These are phyloP conservation scores for Porites lobata DNA, from an alignment of 92 coral and sea anemone species.

Conservation along the genomic window DNA sequence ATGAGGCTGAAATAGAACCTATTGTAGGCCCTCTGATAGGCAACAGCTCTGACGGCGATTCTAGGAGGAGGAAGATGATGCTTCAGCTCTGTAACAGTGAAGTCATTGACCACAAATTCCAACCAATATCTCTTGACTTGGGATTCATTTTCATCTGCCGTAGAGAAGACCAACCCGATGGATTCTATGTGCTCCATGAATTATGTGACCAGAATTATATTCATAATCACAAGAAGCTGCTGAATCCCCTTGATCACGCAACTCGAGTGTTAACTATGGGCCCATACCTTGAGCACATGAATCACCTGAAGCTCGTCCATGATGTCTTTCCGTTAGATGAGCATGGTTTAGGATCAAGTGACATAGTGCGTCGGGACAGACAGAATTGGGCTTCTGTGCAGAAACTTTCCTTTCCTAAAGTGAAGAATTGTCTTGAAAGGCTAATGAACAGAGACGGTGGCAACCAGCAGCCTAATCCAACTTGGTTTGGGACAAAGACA, in stretches of 20 bases:
- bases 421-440: background rate
- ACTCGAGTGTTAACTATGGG: background rate
- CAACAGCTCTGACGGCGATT: constrained; percentile 51
- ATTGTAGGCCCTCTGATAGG: constrained; percentile 41
- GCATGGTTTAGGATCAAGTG: background rate
- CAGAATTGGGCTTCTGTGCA: constrained; percentile 28
- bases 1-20: constrained; percentile 4
- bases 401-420: constrained; percentile 5
- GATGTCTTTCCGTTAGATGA: background rate
- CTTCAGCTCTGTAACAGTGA: constrained; percentile 13
- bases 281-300: background rate
- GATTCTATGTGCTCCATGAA: background rate
- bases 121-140: constrained; percentile 1
- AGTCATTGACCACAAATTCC: constrained; percentile 7
- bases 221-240: constrained; percentile 28
- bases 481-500: constrained; percentile 38
- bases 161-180: background rate
- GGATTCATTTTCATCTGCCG: constrained; percentile 16
- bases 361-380: background rate
- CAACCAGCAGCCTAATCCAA: constrained; percentile 2
- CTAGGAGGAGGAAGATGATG: constrained; percentile 48
- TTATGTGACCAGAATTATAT: constrained; percentile 18
- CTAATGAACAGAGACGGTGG: background rate
- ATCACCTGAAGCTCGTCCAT: background rate
- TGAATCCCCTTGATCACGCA: constrained; percentile 50